A percentile compares a stretch with the other conserved stretches of the same genome.
These are phyloP conservation scores for Tachina grossa DNA, from an alignment of 2,888 invertebrate genomes.

Conservation along the genomic window DNA sequence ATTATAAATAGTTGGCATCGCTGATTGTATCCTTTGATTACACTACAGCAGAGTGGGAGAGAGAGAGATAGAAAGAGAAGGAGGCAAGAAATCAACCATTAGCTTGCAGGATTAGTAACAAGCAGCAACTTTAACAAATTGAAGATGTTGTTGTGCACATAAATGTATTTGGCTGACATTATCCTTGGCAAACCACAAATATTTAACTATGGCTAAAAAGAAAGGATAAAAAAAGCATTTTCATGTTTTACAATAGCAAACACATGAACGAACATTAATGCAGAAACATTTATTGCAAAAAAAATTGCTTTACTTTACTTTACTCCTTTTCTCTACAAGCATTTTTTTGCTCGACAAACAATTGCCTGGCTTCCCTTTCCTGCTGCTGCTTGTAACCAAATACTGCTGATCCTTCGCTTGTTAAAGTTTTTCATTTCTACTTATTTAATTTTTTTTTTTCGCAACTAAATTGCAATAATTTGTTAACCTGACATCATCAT, in stretches of 20 bases:
- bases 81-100: conserved; percentile 14
- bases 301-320: conserved; percentile 21
- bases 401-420: conserved; percentile 63
- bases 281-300: conserved; percentile 29
- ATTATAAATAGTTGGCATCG: no score
- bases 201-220: conserved; percentile 56
- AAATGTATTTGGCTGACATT: conserved; percentile 62
- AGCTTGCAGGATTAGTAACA: conserved; percentile 20
- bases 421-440: conserved; percentile 34
- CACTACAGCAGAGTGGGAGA: no score
- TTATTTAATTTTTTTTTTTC: conserved; percentile 19
- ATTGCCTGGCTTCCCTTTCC: conserved; percentile 58
- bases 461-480: conserved; percentile 75
- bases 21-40: conserved; percentile 46
- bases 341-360: no score
- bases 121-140: conserved; percentile 23
- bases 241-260: conserved; percentile 65
- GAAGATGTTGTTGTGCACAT: conserved; percentile 20
- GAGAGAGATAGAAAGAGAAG: neutral
- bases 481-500: conserved; percentile 76
- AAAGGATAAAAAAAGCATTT: conserved; percentile 59
- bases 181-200: conserved; percentile 72
- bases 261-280: conserved; percentile 20
- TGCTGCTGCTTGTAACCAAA: conserved; percentile 25
- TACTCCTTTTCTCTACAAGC: neutral